Evolutionary conservation across 2,888 invertebrate species (phyloP), one percentile per base, ranked within the genome.

Genomic region (Himalopsyche anomala): DNA sequence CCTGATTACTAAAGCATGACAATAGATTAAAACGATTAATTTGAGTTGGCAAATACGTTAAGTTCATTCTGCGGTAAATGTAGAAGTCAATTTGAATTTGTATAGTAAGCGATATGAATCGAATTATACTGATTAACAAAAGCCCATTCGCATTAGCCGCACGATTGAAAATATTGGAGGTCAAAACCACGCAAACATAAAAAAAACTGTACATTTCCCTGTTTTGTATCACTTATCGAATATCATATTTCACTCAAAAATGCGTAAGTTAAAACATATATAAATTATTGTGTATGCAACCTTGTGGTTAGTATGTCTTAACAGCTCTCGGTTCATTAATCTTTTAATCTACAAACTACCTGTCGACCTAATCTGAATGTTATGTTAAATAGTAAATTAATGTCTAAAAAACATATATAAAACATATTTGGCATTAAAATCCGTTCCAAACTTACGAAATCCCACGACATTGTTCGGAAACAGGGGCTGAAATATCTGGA

Each of bases 161-260:
- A 62, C 62, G 62, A 62, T 19, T 62, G 62, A n/a, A 62, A 62
- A 28, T 62, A 62, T 62, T 62, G 62, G 28, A 62, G 62, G 62
- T 62, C 62, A 62, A 62, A 62, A 62, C 62, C 62, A 62, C 62
- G n/a, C 11, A 56, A 56, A 19, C 56, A 62, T 19, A 4, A 62
- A 19, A 62, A 56, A 62, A 62, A 19, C 62, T 19, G 28, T 62
- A 62, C 62, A 28, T 62, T 19, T 62, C 62, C 62, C 62, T 62
- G 62, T 62, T 62, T 62, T 62, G 62, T 62, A 62, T 62, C 56
- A 56, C n/a, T 56, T 19, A 56, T 19, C 28, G 6, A 62, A 62
- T 62, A 19, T 62, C n/a, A 62, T 62, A 62, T 62, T n/a, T 62
- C n/a, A 62, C 62, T 51, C 51, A 4, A 56, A 3, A 56, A 56